Evolutionary conservation across 2,888 invertebrate species (phyloP).

Genomic region (Spodoptera littoralis): DNA sequence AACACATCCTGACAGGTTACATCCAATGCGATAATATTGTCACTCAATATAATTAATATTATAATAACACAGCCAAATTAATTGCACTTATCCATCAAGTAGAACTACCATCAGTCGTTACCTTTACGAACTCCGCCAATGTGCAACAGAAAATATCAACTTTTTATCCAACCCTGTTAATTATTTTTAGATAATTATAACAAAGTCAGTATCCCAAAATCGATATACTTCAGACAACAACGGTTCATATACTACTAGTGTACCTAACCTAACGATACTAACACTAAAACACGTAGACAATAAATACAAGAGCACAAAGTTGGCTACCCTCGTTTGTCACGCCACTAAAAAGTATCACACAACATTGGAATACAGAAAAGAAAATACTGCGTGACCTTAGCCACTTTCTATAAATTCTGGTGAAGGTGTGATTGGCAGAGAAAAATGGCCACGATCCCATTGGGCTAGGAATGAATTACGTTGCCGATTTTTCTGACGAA

Average conservation of each 20-base stretch:
- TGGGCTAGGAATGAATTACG: conserved; percentile 55
- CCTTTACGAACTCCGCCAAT: too few relatives aligned
- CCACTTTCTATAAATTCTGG: conserved; percentile 53
- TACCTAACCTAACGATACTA: neutral
- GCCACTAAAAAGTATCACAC: conserved; percentile 39
- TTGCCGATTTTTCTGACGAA: conserved; percentile 51
- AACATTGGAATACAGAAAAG: conserved; percentile 46
- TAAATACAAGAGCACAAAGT: conserved; percentile 27
- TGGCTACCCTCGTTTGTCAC: conserved; percentile 29
- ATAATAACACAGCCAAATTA: too few relatives aligned
- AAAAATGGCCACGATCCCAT: conserved; percentile 56
- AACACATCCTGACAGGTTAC: too few relatives aligned
- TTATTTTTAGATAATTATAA: too few relatives aligned
- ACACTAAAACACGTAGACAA: conserved; percentile 13
- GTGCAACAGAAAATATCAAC: too few relatives aligned
- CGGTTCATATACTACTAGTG: too few relatives aligned
- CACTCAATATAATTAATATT: too few relatives aligned
- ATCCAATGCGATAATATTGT: too few relatives aligned
- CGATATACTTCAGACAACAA: neutral
- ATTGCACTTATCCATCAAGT: too few relatives aligned
- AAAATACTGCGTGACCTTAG: conserved; percentile 45
- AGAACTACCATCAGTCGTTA: too few relatives aligned
- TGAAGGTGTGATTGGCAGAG: conserved; percentile 62
- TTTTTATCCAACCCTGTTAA: too few relatives aligned
- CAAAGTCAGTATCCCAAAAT: neutral